phyloP scores from a whole-genome alignment of 2,113 vertebrate genomes.

The Rhizomys pruinosus region DNA sequence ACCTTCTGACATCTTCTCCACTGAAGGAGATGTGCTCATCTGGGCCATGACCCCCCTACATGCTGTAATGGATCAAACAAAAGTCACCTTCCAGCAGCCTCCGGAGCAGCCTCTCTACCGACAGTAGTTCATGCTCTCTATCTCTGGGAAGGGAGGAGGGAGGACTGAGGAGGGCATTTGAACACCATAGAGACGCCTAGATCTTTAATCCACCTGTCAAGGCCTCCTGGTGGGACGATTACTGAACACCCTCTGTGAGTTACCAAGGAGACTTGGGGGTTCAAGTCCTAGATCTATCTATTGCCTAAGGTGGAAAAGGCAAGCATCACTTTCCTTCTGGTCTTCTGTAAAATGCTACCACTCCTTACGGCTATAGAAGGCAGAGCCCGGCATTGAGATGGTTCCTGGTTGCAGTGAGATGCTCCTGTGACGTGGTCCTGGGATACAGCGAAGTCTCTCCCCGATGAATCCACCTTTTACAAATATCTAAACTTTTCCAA shows the following conservation, averaged over 20 bases:
- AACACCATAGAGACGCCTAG: background rate
- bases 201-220: background rate
- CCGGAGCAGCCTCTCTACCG: background rate
- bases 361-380: background rate
- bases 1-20: background rate
- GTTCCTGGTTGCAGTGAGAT: background rate
- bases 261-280: background rate
- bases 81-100: background rate
- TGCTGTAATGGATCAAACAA: background rate
- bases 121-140: rapidly evolving
- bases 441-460: background rate
- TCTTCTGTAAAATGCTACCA: background rate
- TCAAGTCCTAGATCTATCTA: background rate
- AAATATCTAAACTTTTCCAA: background rate
- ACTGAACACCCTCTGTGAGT: background rate
- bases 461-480: background rate
- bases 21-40: background rate
- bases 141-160: background rate
- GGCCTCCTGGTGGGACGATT: background rate
- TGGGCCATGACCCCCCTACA: background rate
- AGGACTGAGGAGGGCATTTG: too few species aligned
- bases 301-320: background rate
- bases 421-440: rapidly evolving
- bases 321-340: background rate
- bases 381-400: background rate